Evolutionary conservation across 2,113 vertebrate genomes (phyloP).

Genomic region (Burhinus bistriatus): DNA sequence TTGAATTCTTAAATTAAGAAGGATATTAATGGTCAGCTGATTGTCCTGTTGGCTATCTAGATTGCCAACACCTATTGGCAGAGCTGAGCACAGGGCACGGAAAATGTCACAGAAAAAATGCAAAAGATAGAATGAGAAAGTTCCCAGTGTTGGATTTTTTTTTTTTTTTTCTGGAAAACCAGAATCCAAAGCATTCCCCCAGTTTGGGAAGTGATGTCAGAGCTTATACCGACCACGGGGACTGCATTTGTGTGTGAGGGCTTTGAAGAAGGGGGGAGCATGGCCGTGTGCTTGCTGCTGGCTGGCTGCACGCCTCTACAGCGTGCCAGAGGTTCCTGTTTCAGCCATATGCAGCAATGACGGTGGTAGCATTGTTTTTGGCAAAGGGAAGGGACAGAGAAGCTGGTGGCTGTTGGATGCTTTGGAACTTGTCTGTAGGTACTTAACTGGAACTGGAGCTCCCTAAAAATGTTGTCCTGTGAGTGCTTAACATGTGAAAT

Average conservation of each 20-base stretch:
- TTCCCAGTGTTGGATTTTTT: neutral
- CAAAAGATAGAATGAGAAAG: neutral
- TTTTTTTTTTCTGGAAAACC: neutral
- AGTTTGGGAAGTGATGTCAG: neutral
- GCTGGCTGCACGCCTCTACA: neutral
- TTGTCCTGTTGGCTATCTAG: neutral
- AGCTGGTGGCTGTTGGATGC: neutral
- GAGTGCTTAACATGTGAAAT: neutral
- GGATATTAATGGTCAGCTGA: neutral
- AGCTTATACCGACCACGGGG: neutral
- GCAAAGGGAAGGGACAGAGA: neutral
- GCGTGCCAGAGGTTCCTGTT: fast-evolving
- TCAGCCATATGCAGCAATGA: neutral
- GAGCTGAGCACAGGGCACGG: neutral
- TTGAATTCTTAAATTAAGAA: neutral
- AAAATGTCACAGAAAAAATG: neutral
- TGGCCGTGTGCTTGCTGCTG: neutral
- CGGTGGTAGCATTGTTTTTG: neutral
- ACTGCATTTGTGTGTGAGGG: neutral
- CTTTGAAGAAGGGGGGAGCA: neutral
- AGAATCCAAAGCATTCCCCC: neutral
- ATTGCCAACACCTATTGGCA: neutral
- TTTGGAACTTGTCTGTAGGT: neutral
- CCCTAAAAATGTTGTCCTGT: neutral
- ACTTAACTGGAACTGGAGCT: neutral